These are phyloP conservation scores for Tipula unca DNA, from an alignment of 2,888 invertebrate genomes.

Conservation along the genomic window DNA sequence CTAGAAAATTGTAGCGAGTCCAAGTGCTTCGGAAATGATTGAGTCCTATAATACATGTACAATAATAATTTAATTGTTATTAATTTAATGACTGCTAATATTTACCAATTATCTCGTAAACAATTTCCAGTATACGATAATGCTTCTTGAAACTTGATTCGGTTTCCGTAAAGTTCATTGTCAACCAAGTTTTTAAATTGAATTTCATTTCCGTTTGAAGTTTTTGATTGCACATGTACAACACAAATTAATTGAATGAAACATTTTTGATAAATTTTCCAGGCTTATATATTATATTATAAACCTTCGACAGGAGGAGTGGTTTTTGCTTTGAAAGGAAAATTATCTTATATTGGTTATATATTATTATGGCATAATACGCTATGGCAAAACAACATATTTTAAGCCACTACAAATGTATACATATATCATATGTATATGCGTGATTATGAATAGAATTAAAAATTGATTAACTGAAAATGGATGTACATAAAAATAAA, in stretches of 20 bases:
- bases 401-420: background rate
- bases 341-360: background rate
- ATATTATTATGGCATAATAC: too few species aligned
- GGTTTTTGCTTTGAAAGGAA: background rate
- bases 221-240: background rate
- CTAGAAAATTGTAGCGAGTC: background rate
- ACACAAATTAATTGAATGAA: background rate
- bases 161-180: background rate
- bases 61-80: background rate
- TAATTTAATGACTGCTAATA: background rate
- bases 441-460: background rate
- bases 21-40: background rate
- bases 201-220: background rate
- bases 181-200: background rate
- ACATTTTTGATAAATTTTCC: background rate
- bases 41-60: background rate
- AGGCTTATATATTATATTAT: background rate
- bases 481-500: background rate
- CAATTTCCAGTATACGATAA: background rate
- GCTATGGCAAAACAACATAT: background rate
- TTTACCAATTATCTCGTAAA: background rate
- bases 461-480: constrained; percentile 1
- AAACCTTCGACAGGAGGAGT: background rate
- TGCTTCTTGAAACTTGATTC: background rate
- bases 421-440: background rate